Conservation (phyloP, 2,888 invertebrate species). For the Arenicola marina region DNA sequence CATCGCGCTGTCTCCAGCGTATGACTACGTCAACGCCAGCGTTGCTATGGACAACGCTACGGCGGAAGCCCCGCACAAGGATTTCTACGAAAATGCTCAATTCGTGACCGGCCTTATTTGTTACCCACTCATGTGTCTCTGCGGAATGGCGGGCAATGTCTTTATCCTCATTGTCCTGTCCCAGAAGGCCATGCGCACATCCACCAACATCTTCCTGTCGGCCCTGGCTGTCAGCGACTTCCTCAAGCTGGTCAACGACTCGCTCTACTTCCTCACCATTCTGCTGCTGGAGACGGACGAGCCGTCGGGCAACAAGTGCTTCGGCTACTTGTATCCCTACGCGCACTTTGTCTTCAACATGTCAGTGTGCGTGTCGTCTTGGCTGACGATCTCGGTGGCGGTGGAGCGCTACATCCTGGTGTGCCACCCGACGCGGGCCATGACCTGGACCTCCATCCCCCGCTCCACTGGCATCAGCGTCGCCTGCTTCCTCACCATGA, state of each 20-base stretch:
- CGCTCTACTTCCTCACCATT: slow-evolving; percentile 46
- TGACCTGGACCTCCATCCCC: slow-evolving; percentile 8
- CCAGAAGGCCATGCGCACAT: slow-evolving; percentile 46
- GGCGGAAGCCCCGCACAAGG: slow-evolving; percentile 18
- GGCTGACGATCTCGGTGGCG: slow-evolving; percentile 55
- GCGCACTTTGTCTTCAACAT: slow-evolving; percentile 55
- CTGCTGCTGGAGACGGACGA: slow-evolving; percentile 36
- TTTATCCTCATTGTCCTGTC: slow-evolving; percentile 46
- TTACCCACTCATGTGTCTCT: slow-evolving; percentile 49
- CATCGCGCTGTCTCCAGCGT: no score
- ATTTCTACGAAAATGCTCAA: slow-evolving; percentile 46
- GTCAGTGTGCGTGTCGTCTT: slow-evolving; percentile 49
- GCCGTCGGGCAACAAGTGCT: slow-evolving; percentile 38
- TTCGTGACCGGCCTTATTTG: slow-evolving; percentile 48
- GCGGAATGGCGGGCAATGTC: slow-evolving; percentile 49
- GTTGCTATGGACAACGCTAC: slow-evolving; percentile 3
- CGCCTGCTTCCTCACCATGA: slow-evolving; percentile 28
- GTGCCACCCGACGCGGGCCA: slow-evolving; percentile 44
- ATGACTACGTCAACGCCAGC: no score
- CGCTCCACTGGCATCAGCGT: slow-evolving; percentile 39
- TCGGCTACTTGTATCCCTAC: slow-evolving; percentile 48
- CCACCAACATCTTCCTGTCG: slow-evolving; percentile 51
- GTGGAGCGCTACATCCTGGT: slow-evolving; percentile 53
- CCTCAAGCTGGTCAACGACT: slow-evolving; percentile 51
- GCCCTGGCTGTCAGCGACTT: slow-evolving; percentile 53